Percentiles rank a stretch among this genome's conserved stretches.
These are phyloP conservation scores for Odobenus rosmarus DNA, from an alignment of 2,113 vertebrate species.

Conservation along the genomic window DNA sequence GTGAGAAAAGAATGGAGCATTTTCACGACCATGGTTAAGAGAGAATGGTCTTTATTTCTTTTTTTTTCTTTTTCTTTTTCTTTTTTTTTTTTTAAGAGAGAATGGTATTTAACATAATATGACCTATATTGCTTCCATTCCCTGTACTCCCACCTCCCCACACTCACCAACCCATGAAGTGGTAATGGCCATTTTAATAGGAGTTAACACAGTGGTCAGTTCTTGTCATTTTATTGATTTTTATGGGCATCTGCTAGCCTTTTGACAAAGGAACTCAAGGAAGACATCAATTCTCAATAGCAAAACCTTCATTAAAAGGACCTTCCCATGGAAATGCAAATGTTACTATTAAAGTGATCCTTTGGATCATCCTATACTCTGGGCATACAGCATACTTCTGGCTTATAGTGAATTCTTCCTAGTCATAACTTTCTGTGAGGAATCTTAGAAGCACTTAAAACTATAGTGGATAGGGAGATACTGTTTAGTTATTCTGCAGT, in stretches of 20 bases:
- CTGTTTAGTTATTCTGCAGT: background rate
- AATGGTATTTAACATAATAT: background rate
- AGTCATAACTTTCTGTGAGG: background rate
- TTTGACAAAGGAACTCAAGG: constrained; percentile 31
- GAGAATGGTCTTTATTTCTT: background rate
- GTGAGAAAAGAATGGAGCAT: background rate
- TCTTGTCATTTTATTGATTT: constrained; percentile 32
- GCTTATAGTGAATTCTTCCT: background rate
- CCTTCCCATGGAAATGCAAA: background rate
- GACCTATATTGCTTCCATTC: background rate
- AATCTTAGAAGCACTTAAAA: background rate
- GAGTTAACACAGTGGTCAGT: background rate
- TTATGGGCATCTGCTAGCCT: constrained; percentile 17
- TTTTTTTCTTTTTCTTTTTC: too few relatives aligned
- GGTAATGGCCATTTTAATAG: constrained; percentile 5
- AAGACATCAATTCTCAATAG: background rate
- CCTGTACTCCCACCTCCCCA: background rate
- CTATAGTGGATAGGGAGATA: background rate
- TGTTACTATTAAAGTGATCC: background rate
- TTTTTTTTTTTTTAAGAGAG: background rate
- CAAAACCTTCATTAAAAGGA: background rate
- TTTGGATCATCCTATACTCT: background rate
- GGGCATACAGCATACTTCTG: background rate
- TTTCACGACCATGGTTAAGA: background rate
- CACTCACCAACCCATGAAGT: background rate